Base-by-base conservation (phyloP, 2,888 invertebrate genomes). In the Tenthredo livida region DNA sequence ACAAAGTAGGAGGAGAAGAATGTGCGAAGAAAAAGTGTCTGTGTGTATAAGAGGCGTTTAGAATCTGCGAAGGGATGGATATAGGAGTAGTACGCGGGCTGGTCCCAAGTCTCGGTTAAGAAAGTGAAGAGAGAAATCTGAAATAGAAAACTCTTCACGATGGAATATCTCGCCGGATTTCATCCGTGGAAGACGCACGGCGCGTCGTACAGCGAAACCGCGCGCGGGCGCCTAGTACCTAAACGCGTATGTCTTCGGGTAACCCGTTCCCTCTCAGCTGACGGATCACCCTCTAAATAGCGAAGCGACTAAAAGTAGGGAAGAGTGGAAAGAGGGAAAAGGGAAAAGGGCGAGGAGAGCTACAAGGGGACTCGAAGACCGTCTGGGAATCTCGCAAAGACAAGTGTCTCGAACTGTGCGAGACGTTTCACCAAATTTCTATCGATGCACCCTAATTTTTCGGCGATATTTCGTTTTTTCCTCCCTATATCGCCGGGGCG, bases 241-340 rank as follows among this genome's bases (percentile, higher is more conserved):
- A 37, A 87, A 88, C 86, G 86, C 88, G 86, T 86, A 86, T 87
- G 89, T 91, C 91, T 90, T 88, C 90, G 58, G 12, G 90, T 92
- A 92, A 93, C 90, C 88, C 90, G 90, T 87, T 73, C 40, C 9
- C 72, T 40, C 12, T 12, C 21, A 21, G 85, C 90, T 92, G 92
- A 93, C 91, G 91, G 91, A 93, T 93, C 90, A 91, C 90, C 91
- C 90, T 92, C 90, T 91, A 93, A 93, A 93, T 93, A 93, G 93
- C 91, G 89, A 67, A 84, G 85, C 85, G 33, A 67, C 67, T 84
- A 84, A 84, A 85, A 85, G 87, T 61, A 84, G 87, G 84, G 87
- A 85, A 85, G 85, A 86, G 47, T 47, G 86, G 84, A 78, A 86
- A 85, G 86, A 85, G 87, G 85, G 86, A 84, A 86, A 86, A 87